Base-by-base conservation (phyloP, 2,797 vertebrate genomes). In the Heteromormyrus szaboi region DNA sequence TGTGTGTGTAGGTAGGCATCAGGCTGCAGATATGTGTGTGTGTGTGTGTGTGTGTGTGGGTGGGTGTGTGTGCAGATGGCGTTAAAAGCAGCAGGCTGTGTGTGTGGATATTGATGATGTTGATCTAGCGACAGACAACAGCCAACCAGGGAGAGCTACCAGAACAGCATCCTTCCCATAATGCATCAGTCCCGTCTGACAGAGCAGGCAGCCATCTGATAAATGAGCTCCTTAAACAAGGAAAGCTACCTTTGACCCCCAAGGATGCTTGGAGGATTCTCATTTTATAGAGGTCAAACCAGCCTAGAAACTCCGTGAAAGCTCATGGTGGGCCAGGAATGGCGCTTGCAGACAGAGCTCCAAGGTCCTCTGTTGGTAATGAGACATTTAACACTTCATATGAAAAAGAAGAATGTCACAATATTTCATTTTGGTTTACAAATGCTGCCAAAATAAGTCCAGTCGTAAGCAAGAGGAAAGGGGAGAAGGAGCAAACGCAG, bases 231-330 rank as follows among this genome's bases (percentile, higher is more conserved):
- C 48, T 50, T 25, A 85, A 53, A 85, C 25, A 50, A 2, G 1
- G 81, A 84, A 84, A 51, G 50, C n/a, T 12, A 85, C 83, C 22
- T 85, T 85, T 84, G 46, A 84, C 81, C 81, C 19, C 9, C 29
- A 88, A 90, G 88, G 72, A 89, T 90, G 79, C 89, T 90, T 89
- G 46, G 88, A 89, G 88, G 72, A 91, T 91, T 91, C 81, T 79
- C 72, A 79, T 44, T 79, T 79, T 79, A 79, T 41, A 44, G 37
- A 79, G 72, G 72, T 79, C 37, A 79, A 79, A 79, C 37, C 37
- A 79, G 14, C 72, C 37, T 37, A 44, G 72, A n/a, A 79, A 44
- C 72, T 79, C 72, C 2, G 2, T 17, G 72, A 79, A 41, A 79
- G 72, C 37, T 44, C 72, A 79, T 8, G 14, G 4, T 44, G 37